phyloP scores from a whole-genome alignment of 2,797 vertebrate species.

The Thamnophis elegans region DNA sequence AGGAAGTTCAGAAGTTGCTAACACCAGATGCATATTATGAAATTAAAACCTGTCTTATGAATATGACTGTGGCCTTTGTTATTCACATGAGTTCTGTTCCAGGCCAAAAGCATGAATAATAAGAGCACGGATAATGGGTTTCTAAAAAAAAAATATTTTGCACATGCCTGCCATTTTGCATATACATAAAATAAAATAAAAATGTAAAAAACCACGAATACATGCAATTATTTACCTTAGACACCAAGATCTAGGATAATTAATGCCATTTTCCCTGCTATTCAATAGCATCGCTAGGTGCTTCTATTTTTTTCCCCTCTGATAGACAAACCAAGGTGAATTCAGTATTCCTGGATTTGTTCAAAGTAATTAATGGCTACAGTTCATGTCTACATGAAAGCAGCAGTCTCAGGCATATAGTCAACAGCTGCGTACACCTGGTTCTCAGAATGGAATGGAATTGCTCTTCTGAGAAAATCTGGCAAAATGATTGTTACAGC shows the following conservation, averaged over 20 bases:
- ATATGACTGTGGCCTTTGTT: not conserved
- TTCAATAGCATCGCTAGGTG: not conserved
- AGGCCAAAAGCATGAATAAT: not conserved
- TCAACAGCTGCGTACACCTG: slow-evolving; percentile 2
- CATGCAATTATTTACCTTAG: not conserved
- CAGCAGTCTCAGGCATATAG: not conserved
- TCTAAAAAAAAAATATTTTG: not conserved
- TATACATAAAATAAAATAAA: not conserved
- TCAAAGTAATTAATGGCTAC: slow-evolving; percentile 13
- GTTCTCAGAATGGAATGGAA: not conserved
- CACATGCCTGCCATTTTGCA: not conserved
- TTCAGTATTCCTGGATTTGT: slow-evolving; percentile 1
- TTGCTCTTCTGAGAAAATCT: not conserved
- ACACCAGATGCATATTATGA: not conserved
- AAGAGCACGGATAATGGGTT: not conserved
- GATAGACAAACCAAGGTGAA: slow-evolving; percentile 21
- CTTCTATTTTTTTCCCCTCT: not conserved
- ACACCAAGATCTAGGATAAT: not conserved
- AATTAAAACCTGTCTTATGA: not conserved
- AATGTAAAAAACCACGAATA: not conserved
- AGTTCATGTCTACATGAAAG: not conserved
- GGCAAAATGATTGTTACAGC: not conserved
- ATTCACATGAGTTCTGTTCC: not conserved
- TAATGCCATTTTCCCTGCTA: not conserved
- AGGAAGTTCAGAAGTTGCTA: not conserved